Conservation (phyloP, 2,888 invertebrate species). For the Torymus aiolomorphi region DNA sequence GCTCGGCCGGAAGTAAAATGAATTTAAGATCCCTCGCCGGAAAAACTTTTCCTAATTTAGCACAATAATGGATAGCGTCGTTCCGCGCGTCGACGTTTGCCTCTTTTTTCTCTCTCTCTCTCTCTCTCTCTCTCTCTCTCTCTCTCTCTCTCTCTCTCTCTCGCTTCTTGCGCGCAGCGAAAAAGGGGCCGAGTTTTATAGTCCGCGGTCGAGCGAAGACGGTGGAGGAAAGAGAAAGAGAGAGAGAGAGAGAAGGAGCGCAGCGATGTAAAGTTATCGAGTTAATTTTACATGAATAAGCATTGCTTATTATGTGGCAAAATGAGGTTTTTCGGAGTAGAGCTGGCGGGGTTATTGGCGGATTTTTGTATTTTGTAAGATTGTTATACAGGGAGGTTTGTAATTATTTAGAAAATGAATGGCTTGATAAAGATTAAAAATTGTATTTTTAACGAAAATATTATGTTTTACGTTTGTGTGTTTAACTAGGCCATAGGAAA, state of each 20-base stretch:
- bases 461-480: too few relatives aligned
- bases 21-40: constrained; percentile 71
- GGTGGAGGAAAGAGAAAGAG: neutral
- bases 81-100: constrained; percentile 40
- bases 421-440: too few relatives aligned
- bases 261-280: constrained; percentile 49
- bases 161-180: neutral
- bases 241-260: neutral
- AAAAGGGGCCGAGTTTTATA: constrained; percentile 46
- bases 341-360: neutral
- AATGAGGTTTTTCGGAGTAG: constrained; percentile 3
- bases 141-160: neutral
- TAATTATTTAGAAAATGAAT: too few relatives aligned
- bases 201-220: constrained; percentile 31
- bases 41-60: constrained; percentile 66
- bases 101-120: constrained; percentile 10
- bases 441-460: too few relatives aligned
- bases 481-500: too few relatives aligned
- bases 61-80: constrained; percentile 65
- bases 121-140: neutral
- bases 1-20: constrained; percentile 73
- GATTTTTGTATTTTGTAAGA: constrained; percentile 22
- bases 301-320: constrained; percentile 55
- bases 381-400: too few relatives aligned
- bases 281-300: constrained; percentile 59